Evolutionary conservation across 2,888 invertebrate genomes (phyloP), one percentile per base, ranked within the genome.

Genomic region (Dasypogon diadema): DNA sequence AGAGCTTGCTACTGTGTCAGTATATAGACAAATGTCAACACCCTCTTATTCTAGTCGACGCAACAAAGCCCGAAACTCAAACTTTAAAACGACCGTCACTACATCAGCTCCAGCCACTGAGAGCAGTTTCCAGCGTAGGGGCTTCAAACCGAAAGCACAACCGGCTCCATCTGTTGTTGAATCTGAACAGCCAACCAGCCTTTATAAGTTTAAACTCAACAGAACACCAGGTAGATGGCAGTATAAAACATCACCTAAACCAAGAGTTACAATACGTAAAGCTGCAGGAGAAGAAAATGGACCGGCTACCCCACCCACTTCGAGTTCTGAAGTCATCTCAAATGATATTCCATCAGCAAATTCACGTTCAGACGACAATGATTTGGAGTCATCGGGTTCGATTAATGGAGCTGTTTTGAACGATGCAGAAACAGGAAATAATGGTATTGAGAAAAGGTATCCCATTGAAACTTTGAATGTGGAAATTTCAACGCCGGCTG

Each of bases 171-270:
- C 89, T 78, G 87, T 89, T 2, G 91, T 91, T 79, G 87, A 88
- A 81, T 86, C 85, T 22, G 84, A 87, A 8, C 85, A 88, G 55
- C 88, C 90, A 3, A 90, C 91, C 46, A 91, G 91, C 79, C 87
- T 93, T 76, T 93, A 93, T 83, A 93, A 94, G 86, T 92, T 94
- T 81, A 95, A 95, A 84, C 86, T 95, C 54, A 93, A 94, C 82
- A 89, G 95, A 56, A 89, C 94, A 12, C 93, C 92, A 60, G 95
- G 95, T 72, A 91, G 96, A 80, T 96, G 96, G 96, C 94, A 95
- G 81, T 96, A 95, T 85, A 95, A 95, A 87, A 94, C 95, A 8
- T 93, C 95, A 22, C 92, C 95, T 0, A 96, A 95, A 84, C 95
- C 96, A 2, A 90, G 94, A 84, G 92, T 96, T 6, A 91, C 91